These are phyloP conservation scores for Catostylus mosaicus DNA, from an alignment of 30 jellyfish, hydroid and myxozoan species.

Conservation along the genomic window DNA sequence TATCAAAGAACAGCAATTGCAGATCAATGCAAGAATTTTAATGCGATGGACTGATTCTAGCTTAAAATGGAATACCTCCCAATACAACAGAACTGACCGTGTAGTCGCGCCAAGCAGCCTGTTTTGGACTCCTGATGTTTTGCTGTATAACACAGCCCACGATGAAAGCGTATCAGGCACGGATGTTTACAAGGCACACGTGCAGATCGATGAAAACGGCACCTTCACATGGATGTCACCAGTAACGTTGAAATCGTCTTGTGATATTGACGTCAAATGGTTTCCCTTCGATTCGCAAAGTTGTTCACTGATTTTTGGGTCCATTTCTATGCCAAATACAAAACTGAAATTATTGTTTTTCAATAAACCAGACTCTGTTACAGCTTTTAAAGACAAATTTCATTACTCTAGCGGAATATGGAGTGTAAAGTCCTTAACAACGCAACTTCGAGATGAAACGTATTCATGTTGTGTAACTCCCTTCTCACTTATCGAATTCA, in stretches of 20 bases:
- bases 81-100: conserved; percentile 24
- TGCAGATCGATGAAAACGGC: conserved; percentile 36
- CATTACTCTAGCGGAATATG: conserved; percentile 51
- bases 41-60: conserved; percentile 63
- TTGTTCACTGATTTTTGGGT: conserved; percentile 64
- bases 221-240: conserved; percentile 71
- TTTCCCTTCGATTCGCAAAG: conserved; percentile 77
- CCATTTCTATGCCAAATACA: conserved; percentile 35
- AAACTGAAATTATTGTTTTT: conserved; percentile 28
- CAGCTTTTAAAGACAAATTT: conserved; percentile 38
- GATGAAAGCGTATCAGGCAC: conserved; percentile 44
- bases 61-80: conserved; percentile 45
- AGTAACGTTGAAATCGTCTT: conserved; percentile 58
- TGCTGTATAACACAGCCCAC: conserved; percentile 69
- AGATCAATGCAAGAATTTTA: conserved; percentile 20
- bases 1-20: conserved; percentile 45
- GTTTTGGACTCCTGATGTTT: conserved; percentile 79
- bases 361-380: conserved; percentile 32
- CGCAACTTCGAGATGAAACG: not conserved
- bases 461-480: conserved; percentile 61
- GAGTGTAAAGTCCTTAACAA: conserved; percentile 13
- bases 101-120: conserved; percentile 29
- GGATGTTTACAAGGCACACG: conserved; percentile 71
- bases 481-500: conserved; percentile 41
- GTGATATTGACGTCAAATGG: conserved; percentile 74